Evolutionary conservation across 2,113 vertebrate genomes (phyloP).

Genomic region (Chionis minor): DNA sequence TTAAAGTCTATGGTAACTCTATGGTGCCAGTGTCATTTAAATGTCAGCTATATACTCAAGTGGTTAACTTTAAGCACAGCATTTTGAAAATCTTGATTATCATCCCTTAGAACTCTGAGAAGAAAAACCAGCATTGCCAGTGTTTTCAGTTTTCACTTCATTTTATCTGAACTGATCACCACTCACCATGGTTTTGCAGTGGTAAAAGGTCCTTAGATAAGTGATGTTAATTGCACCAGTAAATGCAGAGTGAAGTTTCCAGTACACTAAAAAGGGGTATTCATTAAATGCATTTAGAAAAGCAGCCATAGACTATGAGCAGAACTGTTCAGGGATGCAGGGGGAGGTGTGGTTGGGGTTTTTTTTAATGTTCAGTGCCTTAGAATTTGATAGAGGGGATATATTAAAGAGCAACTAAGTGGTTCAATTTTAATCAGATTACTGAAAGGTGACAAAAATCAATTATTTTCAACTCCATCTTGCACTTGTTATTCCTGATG

Average conservation of each 20-base stretch:
- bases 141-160: not conserved
- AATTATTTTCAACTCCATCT: not conserved
- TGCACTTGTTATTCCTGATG: not conserved
- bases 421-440: not conserved
- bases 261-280: not conserved
- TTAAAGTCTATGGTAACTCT: not conserved
- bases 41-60: not conserved
- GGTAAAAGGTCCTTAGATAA: not conserved
- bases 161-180: not conserved
- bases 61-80: not conserved
- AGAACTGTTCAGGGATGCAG: not conserved
- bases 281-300: not conserved
- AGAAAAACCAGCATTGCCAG: not conserved
- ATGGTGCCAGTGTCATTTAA: not conserved
- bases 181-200: not conserved
- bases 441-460: not conserved
- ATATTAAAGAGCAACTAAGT: not conserved
- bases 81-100: not conserved
- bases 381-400: not conserved
- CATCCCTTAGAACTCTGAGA: not conserved
- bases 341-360: fast-evolving
- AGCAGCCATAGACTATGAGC: not conserved
- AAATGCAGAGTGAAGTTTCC: not conserved
- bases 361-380: not conserved
- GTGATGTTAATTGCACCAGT: not conserved